A percentile compares a stretch with the other conserved stretches of the same genome.
phyloP scores from a whole-genome alignment of 2,888 invertebrate species.

The Patella ulyssiponensis region DNA sequence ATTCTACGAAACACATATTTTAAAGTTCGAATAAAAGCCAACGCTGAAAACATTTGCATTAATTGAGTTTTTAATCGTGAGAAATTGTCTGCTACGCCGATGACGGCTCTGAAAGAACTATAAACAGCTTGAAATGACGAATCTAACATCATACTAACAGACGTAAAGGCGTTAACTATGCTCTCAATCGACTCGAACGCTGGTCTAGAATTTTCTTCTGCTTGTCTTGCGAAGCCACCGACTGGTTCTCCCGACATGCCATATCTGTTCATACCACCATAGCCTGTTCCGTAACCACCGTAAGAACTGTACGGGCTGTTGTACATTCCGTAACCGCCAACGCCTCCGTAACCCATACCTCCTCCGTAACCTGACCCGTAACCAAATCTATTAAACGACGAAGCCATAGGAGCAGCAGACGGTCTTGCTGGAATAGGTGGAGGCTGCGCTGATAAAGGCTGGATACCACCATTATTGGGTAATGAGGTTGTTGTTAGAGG shows the following conservation, averaged over 20 bases:
- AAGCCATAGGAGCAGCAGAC: constrained; percentile 22
- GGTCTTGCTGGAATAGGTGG: constrained; percentile 51
- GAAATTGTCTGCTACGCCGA: constrained; percentile 96
- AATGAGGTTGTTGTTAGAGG: constrained; percentile 5
- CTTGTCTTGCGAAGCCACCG: constrained; percentile 81
- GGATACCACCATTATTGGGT: constrained; percentile 20
- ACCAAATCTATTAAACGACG: constrained; percentile 26
- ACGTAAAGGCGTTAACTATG: constrained; percentile 90
- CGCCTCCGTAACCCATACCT: constrained; percentile 46
- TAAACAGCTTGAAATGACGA: constrained; percentile 96
- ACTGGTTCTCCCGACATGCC: constrained; percentile 31
- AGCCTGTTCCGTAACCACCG: constrained; percentile 24
- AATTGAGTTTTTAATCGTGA: constrained; percentile 86
- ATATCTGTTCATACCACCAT: constrained; percentile 49
- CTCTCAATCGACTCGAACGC: constrained; percentile 97
- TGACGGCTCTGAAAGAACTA: constrained; percentile 93
- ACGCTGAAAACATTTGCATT: constrained; percentile 88
- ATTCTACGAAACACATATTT: constrained; percentile 86
- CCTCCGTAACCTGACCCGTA: constrained; percentile 37
- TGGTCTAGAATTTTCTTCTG: constrained; percentile 91
- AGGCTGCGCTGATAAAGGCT: constrained; percentile 39
- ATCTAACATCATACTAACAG: constrained; percentile 96
- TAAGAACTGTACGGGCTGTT: constrained; percentile 37
- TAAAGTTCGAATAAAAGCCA: constrained; percentile 85
- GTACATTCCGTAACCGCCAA: constrained; percentile 43